phyloP scores from a whole-genome alignment of 2,113 vertebrate genomes.

The Ammodytes marinus region DNA sequence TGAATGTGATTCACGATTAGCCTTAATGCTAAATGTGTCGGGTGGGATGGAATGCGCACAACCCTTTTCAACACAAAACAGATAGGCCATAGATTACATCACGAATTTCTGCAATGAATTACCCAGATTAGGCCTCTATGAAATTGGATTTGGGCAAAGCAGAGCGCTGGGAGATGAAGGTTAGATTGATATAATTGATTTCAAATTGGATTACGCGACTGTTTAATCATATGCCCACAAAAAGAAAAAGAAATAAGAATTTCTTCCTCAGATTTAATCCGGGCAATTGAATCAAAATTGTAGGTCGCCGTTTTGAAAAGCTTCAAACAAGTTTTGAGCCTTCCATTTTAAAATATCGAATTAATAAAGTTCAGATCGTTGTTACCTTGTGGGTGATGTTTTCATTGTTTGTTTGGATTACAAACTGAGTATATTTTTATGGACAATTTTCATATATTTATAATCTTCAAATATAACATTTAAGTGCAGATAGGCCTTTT shows the following conservation, averaged over 20 bases:
- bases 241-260: constrained; percentile 16
- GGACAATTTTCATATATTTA: not conserved
- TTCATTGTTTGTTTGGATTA: not conserved
- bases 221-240: constrained; percentile 71
- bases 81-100: constrained; percentile 80
- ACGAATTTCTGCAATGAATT: constrained; percentile 84
- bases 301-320: constrained; percentile 19
- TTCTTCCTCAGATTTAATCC: constrained; percentile 54
- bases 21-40: constrained; percentile 68
- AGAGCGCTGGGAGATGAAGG: constrained; percentile 77
- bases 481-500: not conserved
- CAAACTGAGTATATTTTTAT: not conserved
- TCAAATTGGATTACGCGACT: constrained; percentile 78
- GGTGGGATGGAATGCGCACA: constrained; percentile 70
- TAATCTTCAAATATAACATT: not conserved
- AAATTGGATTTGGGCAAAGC: constrained; percentile 79
- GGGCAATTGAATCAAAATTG: constrained; percentile 43
- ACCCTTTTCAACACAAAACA: constrained; percentile 73
- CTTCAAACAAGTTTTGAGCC: constrained; percentile 43
- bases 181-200: constrained; percentile 80
- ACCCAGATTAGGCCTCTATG: constrained; percentile 81
- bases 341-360: constrained; percentile 21
- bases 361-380: constrained; percentile 23
- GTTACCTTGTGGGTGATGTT: not conserved
- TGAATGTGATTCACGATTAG: constrained; percentile 63